Conservation (phyloP, 2,888 invertebrate species). For the Papilio demoleus region DNA sequence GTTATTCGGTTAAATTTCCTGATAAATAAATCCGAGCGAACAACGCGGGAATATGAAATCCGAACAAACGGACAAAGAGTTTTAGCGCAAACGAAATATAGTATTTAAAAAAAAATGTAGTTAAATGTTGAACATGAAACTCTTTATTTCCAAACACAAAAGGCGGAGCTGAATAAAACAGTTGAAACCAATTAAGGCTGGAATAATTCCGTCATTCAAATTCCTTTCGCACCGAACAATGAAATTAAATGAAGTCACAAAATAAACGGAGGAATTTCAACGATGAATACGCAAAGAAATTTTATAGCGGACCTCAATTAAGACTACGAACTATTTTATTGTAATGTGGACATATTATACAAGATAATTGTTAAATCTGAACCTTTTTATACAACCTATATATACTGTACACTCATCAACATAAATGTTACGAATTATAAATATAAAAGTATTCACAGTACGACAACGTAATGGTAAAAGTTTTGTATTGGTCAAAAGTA, state of each 20-base stretch:
- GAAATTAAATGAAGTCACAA: constrained; percentile 29
- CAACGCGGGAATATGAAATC: not conserved
- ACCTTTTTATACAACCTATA: too few species aligned
- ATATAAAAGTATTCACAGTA: too few species aligned
- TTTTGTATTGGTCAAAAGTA: too few species aligned
- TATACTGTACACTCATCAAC: too few species aligned
- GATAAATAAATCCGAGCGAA: not conserved
- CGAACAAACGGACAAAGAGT: not conserved
- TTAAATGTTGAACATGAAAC: constrained; percentile 13
- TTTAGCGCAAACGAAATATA: not conserved
- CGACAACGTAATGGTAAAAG: too few species aligned
- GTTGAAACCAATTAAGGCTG: constrained; percentile 27
- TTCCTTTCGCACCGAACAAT: constrained; percentile 28
- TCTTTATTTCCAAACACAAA: constrained; percentile 25
- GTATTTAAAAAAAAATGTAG: constrained; percentile 8
- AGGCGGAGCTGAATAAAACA: constrained; percentile 19
- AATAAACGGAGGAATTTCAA: constrained; percentile 26
- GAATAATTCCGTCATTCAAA: constrained; percentile 31
- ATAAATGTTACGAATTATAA: too few species aligned
- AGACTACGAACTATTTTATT: not conserved
- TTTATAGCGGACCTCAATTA: constrained; percentile 11
- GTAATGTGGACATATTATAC: not conserved
- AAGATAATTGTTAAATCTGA: not conserved
- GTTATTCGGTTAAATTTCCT: not conserved
- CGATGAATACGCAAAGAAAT: constrained; percentile 26